A percentile compares a stretch with the other conserved stretches of the same genome.
phyloP scores from a whole-genome alignment of 1,140 invertebrate genomes.

The Heliconius hermathena region DNA sequence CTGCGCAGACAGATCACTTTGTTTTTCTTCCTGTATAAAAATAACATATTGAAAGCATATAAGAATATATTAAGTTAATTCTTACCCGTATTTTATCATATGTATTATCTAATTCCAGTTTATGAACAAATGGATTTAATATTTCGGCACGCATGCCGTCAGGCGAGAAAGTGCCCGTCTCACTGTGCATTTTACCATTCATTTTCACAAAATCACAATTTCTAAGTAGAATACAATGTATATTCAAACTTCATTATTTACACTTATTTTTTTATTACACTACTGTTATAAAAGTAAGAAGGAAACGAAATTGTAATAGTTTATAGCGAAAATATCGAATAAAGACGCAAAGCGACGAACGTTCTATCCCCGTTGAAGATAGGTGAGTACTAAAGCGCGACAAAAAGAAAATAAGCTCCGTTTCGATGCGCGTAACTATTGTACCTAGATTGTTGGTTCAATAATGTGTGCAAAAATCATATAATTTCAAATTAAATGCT shows the following conservation, averaged over 20 bases:
- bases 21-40: constrained; percentile 20
- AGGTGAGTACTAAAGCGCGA: constrained; percentile 11
- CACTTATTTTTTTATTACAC: constrained; percentile 44
- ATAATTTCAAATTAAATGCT: neutral
- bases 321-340: constrained; percentile 25
- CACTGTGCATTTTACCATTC: constrained; percentile 80
- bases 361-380: constrained; percentile 25
- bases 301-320: constrained; percentile 7
- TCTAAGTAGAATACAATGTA: constrained; percentile 31
- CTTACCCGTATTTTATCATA: constrained; percentile 93
- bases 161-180: constrained; percentile 76
- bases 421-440: neutral
- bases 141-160: constrained; percentile 81
- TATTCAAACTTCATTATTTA: constrained; percentile 51
- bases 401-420: constrained; percentile 9
- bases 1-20: constrained; percentile 43
- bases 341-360: constrained; percentile 31
- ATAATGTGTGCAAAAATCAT: neutral
- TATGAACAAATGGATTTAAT: constrained; percentile 93
- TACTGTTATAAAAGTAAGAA: constrained; percentile 13
- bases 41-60: neutral
- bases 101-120: constrained; percentile 90
- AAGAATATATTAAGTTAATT: constrained; percentile 21
- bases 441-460: constrained; percentile 2
- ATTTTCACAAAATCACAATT: constrained; percentile 68